Percentiles rank a stretch among this genome's conserved stretches.
Evolutionary conservation across 2,888 invertebrate genomes (phyloP).

Genomic region (Drosophila mimica): DNA sequence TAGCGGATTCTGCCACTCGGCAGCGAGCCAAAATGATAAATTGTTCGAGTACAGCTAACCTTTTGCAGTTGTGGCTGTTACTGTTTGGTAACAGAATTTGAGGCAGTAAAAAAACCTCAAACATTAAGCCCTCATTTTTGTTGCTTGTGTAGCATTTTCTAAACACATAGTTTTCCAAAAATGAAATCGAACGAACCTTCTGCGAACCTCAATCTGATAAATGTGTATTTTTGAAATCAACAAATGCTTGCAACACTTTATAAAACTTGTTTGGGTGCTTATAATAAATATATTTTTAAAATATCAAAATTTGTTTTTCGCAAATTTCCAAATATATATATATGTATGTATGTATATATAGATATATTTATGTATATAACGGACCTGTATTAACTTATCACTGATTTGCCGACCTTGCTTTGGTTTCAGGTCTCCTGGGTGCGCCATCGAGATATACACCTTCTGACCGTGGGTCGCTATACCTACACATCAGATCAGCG

Average conservation of each 20-base stretch:
- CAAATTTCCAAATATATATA: background rate
- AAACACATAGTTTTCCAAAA: background rate
- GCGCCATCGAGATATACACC: slow-evolving; percentile 90
- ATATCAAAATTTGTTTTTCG: too few relatives aligned
- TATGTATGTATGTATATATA: too few relatives aligned
- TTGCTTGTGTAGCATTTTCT: background rate
- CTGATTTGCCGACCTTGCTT: background rate
- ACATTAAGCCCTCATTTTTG: background rate
- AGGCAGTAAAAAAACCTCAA: background rate
- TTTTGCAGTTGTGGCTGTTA: background rate
- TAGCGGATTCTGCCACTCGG: background rate
- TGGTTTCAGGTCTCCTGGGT: slow-evolving; percentile 90
- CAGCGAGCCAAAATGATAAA: slow-evolving; percentile 8
- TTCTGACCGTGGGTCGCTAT: slow-evolving; percentile 90
- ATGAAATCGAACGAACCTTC: background rate
- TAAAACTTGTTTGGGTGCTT: background rate
- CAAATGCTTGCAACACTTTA: background rate
- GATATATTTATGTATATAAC: background rate
- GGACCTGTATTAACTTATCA: background rate
- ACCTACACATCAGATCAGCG: slow-evolving; percentile 93
- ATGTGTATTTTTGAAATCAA: background rate
- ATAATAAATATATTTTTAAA: too few relatives aligned
- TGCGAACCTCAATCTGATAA: background rate
- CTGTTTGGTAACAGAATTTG: background rate
- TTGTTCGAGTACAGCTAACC: background rate